A percentile compares a stretch with the other conserved stretches of the same genome.
These are phyloP conservation scores for Brachyptera risi DNA, from an alignment of 2,888 invertebrate genomes.

Conservation along the genomic window DNA sequence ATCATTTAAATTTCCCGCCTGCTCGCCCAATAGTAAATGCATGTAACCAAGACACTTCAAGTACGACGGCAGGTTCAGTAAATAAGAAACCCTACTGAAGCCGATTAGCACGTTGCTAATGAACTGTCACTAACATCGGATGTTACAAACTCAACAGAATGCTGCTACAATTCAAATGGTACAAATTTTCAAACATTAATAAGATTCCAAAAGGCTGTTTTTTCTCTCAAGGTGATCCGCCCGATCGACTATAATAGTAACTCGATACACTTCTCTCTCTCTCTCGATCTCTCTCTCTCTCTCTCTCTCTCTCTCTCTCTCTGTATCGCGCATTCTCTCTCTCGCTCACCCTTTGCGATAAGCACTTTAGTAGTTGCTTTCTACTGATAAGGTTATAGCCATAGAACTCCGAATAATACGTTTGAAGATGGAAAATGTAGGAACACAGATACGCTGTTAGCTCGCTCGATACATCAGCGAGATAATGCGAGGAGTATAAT, in stretches of 20 bases:
- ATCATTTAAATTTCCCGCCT: no score
- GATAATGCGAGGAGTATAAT: neutral
- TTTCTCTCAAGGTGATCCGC: slow-evolving; percentile 11
- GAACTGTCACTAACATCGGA: slow-evolving; percentile 1
- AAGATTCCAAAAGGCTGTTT: slow-evolving; percentile 9
- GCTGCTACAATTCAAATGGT: slow-evolving; percentile 5
- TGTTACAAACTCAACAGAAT: neutral
- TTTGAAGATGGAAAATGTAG: neutral
- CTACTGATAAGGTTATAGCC: neutral
- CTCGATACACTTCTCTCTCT: neutral
- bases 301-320: neutral
- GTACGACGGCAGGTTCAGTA: no score
- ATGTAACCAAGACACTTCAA: no score
- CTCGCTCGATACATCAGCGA: neutral
- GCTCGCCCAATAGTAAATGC: no score
- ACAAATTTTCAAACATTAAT: slow-evolving; percentile 19
- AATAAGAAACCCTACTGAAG: no score
- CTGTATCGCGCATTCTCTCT: no score
- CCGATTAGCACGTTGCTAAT: no score
- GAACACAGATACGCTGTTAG: slow-evolving; percentile 11
- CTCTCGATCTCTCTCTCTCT: neutral
- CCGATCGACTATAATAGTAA: neutral
- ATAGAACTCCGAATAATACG: neutral
- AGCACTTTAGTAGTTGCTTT: slow-evolving; percentile 1
- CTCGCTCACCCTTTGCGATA: neutral